phyloP scores from a whole-genome alignment of 2,113 vertebrate genomes.

The Uropsilus gracilis region DNA sequence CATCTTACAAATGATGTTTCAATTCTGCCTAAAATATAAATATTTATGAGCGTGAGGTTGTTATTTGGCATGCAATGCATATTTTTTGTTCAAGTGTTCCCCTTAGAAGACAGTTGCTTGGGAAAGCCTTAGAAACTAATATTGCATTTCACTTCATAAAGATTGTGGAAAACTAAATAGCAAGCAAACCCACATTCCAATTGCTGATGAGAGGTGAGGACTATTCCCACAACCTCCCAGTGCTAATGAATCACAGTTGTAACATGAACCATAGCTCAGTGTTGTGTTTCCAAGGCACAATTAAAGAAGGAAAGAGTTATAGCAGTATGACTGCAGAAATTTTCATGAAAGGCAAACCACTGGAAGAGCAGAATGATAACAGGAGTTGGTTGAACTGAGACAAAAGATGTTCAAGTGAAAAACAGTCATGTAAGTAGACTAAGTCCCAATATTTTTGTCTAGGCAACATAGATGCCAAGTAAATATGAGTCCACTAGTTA shows the following conservation, averaged over 20 bases:
- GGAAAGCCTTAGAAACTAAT: constrained; percentile 73
- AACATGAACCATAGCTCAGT: not conserved
- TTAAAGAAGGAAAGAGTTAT: not conserved
- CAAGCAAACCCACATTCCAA: constrained; percentile 53
- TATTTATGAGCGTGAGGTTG: constrained; percentile 79
- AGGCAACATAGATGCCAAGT: accelerated
- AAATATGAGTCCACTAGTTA: accelerated
- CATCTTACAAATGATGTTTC: constrained; percentile 75
- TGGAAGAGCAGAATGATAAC: not conserved
- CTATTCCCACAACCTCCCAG: constrained; percentile 43
- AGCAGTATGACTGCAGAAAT: not conserved
- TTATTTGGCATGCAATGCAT: constrained; percentile 68
- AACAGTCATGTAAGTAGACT: accelerated
- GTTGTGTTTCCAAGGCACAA: not conserved
- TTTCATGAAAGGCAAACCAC: not conserved
- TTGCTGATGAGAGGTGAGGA: constrained; percentile 58
- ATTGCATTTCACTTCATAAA: constrained; percentile 61
- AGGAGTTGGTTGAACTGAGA: not conserved
- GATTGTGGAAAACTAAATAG: constrained; percentile 58
- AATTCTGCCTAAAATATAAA: constrained; percentile 71
- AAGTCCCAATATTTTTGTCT: no score
- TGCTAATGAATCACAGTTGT: constrained; percentile 52
- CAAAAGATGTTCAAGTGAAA: not conserved
- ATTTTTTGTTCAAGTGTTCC: constrained; percentile 76
- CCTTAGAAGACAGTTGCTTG: constrained; percentile 75